Percentiles rank a stretch among this genome's conserved stretches.
Evolutionary conservation across 2,113 vertebrate species (phyloP).

Genomic region (Melospiza georgiana): DNA sequence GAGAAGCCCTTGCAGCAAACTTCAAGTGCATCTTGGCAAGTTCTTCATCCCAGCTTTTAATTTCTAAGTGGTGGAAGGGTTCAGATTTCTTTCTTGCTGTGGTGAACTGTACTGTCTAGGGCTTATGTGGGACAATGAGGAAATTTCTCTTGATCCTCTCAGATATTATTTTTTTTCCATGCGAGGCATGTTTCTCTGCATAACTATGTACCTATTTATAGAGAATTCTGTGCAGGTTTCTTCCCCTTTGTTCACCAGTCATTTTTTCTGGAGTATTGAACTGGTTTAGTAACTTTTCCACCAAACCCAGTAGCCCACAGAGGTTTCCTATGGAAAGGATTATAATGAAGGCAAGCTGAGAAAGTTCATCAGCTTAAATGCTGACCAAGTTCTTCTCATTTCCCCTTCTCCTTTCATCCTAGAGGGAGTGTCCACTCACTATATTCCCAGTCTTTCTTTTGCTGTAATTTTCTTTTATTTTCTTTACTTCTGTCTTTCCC

Average conservation of each 20-base stretch:
- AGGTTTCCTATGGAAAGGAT: neutral
- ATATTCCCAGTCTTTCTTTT: neutral
- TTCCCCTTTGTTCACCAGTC: neutral
- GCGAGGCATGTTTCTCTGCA: neutral
- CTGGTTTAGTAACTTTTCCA: neutral
- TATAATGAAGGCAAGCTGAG: rapidly evolving
- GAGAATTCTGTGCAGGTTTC: neutral
- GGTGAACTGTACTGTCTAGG: neutral
- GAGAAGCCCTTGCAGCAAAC: neutral
- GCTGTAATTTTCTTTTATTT: neutral
- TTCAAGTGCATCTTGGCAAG: neutral
- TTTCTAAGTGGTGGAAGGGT: neutral
- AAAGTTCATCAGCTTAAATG: neutral
- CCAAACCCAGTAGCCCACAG: neutral
- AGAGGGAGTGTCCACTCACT: neutral
- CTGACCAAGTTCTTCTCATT: neutral
- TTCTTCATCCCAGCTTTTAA: neutral
- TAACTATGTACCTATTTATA: neutral
- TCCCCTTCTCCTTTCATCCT: neutral
- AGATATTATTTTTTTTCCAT: neutral
- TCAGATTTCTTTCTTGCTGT: neutral
- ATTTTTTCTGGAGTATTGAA: neutral
- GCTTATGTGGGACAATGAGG: neutral
- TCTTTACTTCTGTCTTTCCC: neutral
- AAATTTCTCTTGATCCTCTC: neutral